Evolutionary conservation across 2,888 invertebrate species (phyloP).

Genomic region (Eupithecia tripunctaria): DNA sequence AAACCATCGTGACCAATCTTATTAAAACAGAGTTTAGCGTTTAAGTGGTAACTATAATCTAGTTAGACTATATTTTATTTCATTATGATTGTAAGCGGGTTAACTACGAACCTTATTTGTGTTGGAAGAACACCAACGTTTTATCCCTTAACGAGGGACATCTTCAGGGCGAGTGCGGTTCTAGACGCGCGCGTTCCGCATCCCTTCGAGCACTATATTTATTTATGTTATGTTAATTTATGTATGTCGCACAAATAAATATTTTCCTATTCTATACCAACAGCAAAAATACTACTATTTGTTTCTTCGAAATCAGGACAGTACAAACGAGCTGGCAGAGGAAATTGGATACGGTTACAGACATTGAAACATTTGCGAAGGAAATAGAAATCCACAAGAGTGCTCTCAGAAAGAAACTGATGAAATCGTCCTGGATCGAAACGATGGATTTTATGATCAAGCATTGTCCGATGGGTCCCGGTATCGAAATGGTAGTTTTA

Average conservation of each 20-base stretch:
- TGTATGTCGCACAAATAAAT: no score
- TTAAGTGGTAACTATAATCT: no score
- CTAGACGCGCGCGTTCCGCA: no score
- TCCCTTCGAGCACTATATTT: no score
- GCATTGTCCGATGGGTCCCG: conserved; percentile 22
- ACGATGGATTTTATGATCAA: conserved; percentile 29
- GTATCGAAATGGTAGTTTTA: conserved; percentile 12
- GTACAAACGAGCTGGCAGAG: conserved; percentile 58
- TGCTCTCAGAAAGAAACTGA: conserved; percentile 44
- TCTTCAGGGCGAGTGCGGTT: no score
- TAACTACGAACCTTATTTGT: no score
- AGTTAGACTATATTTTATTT: no score
- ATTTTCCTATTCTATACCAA: background rate
- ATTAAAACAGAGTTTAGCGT: background rate
- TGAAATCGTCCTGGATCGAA: conserved; percentile 25
- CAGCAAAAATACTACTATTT: conserved; percentile 13
- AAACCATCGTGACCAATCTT: background rate
- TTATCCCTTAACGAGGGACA: no score
- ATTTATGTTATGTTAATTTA: no score
- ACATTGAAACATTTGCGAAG: conserved; percentile 57
- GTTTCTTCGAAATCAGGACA: conserved; percentile 52
- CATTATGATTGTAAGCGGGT: no score
- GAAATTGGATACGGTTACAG: conserved; percentile 65
- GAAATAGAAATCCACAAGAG: conserved; percentile 61
- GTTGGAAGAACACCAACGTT: no score